A percentile compares a stretch with the other conserved stretches of the same genome.
phyloP scores from a whole-genome alignment of 2,797 vertebrate species.

The Micrastur ruficollis region DNA sequence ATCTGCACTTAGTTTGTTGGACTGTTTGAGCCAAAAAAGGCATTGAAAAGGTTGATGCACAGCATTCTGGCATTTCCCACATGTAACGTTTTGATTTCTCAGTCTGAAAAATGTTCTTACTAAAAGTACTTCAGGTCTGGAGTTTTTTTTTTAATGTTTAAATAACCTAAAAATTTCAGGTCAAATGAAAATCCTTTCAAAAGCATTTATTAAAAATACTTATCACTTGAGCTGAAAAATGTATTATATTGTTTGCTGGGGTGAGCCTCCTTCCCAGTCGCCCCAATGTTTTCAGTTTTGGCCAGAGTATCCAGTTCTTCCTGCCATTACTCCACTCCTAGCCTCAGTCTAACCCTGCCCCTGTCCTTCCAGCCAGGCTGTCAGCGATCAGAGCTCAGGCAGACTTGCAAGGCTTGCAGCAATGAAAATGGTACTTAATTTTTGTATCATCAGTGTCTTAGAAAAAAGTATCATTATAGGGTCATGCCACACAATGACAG shows the following conservation, averaged over 20 bases:
- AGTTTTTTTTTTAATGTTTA: background rate
- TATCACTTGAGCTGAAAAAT: conserved; percentile 3
- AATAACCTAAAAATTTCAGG: conserved; percentile 25
- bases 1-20: background rate
- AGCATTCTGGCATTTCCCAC: background rate
- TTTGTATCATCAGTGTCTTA: background rate
- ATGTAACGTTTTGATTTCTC: background rate
- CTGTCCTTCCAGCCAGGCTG: background rate
- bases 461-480: background rate
- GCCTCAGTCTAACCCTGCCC: background rate
- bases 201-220: conserved; percentile 28
- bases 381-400: background rate
- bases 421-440: background rate
- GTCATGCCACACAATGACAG: background rate
- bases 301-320: background rate
- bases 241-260: background rate
- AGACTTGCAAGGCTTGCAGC: background rate
- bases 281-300: background rate
- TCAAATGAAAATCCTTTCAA: conserved; percentile 17
- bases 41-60: background rate
- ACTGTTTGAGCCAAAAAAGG: background rate
- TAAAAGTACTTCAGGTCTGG: background rate
- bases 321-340: background rate
- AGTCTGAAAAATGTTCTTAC: background rate
- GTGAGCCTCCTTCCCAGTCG: background rate